A percentile compares a stretch with the other conserved stretches of the same genome.
Evolutionary conservation across 1,140 invertebrate species (phyloP).

Genomic region (Charaxes varanes): DNA sequence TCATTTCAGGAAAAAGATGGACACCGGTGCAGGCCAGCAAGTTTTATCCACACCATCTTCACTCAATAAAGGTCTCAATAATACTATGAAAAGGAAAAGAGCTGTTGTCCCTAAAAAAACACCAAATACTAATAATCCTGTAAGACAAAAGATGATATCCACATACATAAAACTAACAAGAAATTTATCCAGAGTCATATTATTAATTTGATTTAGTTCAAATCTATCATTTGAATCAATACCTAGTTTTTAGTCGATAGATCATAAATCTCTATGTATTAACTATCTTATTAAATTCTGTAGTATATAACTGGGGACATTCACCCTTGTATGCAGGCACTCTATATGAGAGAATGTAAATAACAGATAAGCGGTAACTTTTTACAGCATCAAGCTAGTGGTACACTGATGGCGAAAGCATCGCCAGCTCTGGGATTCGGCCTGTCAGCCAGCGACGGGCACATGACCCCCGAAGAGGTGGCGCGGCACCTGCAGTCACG

Average conservation of each 20-base stretch:
- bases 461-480: constrained; percentile 93
- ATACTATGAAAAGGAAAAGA: constrained; percentile 60
- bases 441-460: constrained; percentile 81
- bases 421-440: constrained; percentile 56
- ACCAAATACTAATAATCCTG: constrained; percentile 48
- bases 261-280: too few relatives aligned
- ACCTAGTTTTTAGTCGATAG: too few relatives aligned
- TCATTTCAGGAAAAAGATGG: constrained; percentile 59
- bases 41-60: constrained; percentile 41
- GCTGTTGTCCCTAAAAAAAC: constrained; percentile 59
- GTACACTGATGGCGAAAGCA: constrained; percentile 41
- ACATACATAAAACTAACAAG: constrained; percentile 15
- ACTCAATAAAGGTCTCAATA: constrained; percentile 51
- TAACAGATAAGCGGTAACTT: constrained; percentile 6
- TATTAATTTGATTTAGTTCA: not conserved
- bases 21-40: constrained; percentile 39
- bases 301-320: constrained; percentile 11
- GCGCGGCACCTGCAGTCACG: constrained; percentile 91
- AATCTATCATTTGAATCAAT: too few relatives aligned
- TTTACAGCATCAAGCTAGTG: constrained; percentile 44
- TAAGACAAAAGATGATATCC: constrained; percentile 35
- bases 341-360: not conserved
- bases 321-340: constrained; percentile 3
- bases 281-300: not conserved
- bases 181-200: not conserved